A percentile compares a stretch with the other conserved stretches of the same genome.
These are phyloP conservation scores for Mus spretus DNA, from an alignment of 2,797 vertebrate species.

Conservation along the genomic window DNA sequence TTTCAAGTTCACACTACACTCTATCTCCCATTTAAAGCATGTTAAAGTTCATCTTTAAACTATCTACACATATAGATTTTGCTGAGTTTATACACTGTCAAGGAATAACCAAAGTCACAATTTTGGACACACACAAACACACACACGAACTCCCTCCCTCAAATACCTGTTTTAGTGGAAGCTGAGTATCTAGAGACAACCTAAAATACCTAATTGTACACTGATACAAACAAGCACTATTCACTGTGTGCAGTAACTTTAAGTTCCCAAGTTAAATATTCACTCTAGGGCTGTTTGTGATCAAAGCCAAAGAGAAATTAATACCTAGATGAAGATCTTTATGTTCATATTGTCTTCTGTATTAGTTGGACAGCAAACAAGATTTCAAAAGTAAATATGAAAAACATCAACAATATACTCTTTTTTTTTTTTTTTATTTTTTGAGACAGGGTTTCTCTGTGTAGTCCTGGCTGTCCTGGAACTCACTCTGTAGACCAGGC, in stretches of 20 bases:
- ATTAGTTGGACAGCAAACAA: slow-evolving; percentile 27
- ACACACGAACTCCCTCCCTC: background rate
- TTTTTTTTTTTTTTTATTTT: too few species aligned
- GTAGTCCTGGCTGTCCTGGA: too few species aligned
- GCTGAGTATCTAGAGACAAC: slow-evolving; percentile 2
- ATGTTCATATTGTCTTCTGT: slow-evolving; percentile 28
- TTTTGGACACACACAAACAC: background rate
- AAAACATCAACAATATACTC: background rate
- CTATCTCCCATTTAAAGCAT: slow-evolving; percentile 15
- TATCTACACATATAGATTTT: background rate
- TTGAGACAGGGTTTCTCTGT: too few species aligned
- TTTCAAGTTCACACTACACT: slow-evolving; percentile 12
- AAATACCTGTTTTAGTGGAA: slow-evolving; percentile 32
- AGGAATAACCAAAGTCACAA: background rate
- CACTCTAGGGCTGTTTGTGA: background rate
- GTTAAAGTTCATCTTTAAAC: slow-evolving; percentile 20
- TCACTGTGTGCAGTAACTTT: background rate
- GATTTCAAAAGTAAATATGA: background rate
- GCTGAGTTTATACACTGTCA: background rate
- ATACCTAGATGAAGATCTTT: slow-evolving; percentile 7
- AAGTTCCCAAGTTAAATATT: slow-evolving; percentile 42
- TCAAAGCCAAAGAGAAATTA: slow-evolving; percentile 59
- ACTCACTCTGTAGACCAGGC: too few species aligned
- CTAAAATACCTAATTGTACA: slow-evolving; percentile 11
- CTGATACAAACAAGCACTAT: slow-evolving; percentile 40